Evolutionary conservation across 2,113 vertebrate species (phyloP), one percentile per base, ranked within the genome.

Genomic region (Microtus oregoni): DNA sequence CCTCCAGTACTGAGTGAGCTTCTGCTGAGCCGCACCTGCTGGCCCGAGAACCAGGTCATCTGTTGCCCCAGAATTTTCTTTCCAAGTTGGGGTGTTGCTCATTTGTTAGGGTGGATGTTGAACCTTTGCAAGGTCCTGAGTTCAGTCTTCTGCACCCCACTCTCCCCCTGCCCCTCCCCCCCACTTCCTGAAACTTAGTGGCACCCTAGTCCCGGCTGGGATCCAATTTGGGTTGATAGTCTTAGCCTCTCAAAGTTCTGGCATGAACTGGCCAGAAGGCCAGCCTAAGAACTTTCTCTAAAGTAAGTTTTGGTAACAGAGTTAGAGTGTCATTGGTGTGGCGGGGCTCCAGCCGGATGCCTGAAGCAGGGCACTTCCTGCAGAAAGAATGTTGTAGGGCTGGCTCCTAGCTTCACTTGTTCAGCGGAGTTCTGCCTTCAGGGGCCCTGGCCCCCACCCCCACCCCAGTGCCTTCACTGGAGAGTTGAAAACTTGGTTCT

Each of bases 401-500:
- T 63, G 58, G 52, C 10, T 63, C 24, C 38, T 32, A 81, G 12
- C 65, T 85, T 55, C 3, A 11, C 35, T 85, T 70, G 30, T 52
- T 92, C 47, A 81, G 0, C 65, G 68, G 75, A 94, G 47, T 44
- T 30, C 20, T 68, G 83, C 55, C 89, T 44, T 32, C 26, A 41
- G 67, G 55, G 61, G 9, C n/a, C 81, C n/a, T 7, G 7, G 19
- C 7, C n/a, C 24, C 7, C 58, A 24, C 13, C 55, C 81, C n/a
- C 55, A 35, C 1, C 85, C 83, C 75, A 93, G 82, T 93, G 72
- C 14, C 30, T 77, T 94, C 24, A 89, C 87, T 52, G 47, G 67
- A 94, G 68, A 77, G 90, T 91, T 76, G 87, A 90, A 92, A 83
- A 28, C 20, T 70, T 85, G 47, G 86, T 86, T 86, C 38, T 52